Evolutionary conservation across 2,797 vertebrate species (phyloP).

Genomic region (Coregonus sp.): DNA sequence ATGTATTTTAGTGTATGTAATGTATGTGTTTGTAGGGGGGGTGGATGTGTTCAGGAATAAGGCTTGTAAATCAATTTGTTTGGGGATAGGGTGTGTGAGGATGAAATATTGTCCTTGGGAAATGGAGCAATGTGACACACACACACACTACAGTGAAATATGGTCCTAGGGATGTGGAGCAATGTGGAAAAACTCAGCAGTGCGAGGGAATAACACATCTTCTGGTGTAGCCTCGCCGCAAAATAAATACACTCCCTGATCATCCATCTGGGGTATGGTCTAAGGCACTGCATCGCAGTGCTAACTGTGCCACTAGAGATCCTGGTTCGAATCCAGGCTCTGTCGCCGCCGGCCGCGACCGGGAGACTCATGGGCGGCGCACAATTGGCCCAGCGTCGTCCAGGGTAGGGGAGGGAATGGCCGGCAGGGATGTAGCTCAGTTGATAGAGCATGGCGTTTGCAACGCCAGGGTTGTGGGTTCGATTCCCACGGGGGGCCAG

Average conservation of each 20-base stretch:
- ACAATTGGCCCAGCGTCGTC: no score
- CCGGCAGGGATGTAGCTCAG: no score
- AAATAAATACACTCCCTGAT: conserved; percentile 80
- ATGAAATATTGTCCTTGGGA: conserved; percentile 76
- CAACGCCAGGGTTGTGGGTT: no score
- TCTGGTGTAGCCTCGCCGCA: conserved; percentile 71
- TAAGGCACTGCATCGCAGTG: no score
- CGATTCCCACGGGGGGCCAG: no score
- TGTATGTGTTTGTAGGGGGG: conserved; percentile 11
- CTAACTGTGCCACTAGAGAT: no score
- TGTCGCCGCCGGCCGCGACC: no score
- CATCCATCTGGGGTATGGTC: conserved; percentile 81
- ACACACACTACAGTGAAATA: conserved; percentile 66
- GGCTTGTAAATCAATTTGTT: conserved; percentile 82
- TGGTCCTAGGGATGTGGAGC: conserved; percentile 80
- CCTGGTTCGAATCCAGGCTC: no score
- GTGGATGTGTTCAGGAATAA: conserved; percentile 64
- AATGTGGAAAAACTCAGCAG: conserved; percentile 81
- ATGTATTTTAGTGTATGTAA: conserved; percentile 23
- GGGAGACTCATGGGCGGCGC: no score
- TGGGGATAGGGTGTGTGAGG: conserved; percentile 75
- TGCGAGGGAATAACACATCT: conserved; percentile 83
- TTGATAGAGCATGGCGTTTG: no score
- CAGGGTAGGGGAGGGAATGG: no score
- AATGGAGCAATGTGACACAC: conserved; percentile 82